A percentile compares a stretch with the other conserved stretches of the same genome.
phyloP scores from a whole-genome alignment of 2,797 vertebrate species.

The Sebastes trivittatus region DNA sequence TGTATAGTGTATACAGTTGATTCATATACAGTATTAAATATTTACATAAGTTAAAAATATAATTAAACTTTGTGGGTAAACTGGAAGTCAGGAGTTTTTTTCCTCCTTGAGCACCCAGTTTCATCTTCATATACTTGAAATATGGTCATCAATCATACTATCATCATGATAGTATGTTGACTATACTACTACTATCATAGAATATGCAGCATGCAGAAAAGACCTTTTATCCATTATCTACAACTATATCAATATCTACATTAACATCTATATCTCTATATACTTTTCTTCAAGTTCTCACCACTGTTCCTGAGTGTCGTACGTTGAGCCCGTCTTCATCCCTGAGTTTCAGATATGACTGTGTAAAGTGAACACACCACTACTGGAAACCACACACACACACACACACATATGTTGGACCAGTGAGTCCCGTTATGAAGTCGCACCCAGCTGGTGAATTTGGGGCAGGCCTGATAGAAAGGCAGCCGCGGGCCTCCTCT shows the following conservation, averaged over 20 bases:
- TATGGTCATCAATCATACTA: too few relatives aligned
- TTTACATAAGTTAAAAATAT: not conserved
- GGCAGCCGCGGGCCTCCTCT: constrained; percentile 37
- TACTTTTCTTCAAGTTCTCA: constrained; percentile 23
- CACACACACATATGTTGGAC: constrained; percentile 8
- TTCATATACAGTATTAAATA: not conserved
- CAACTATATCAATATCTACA: not conserved
- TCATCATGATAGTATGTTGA: not conserved
- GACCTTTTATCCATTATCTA: not conserved
- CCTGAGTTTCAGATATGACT: constrained; percentile 53
- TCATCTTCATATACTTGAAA: not conserved
- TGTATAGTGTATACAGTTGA: not conserved
- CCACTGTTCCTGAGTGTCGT: constrained; percentile 36
- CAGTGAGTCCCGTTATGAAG: constrained; percentile 64
- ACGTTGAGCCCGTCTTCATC: constrained; percentile 54
- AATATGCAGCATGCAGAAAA: not conserved
- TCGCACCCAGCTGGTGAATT: constrained; percentile 83
- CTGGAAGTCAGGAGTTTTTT: not conserved
- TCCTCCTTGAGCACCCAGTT: not conserved
- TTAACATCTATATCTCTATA: not conserved
- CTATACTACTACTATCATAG: too few relatives aligned
- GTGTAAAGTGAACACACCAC: constrained; percentile 26
- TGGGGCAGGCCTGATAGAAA: constrained; percentile 75
- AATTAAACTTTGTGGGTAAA: not conserved
- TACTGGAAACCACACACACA: not conserved